A percentile compares a stretch with the other conserved stretches of the same genome.
Evolutionary conservation across 2,888 invertebrate genomes (phyloP).

Genomic region (Perizoma affinitatum): DNA sequence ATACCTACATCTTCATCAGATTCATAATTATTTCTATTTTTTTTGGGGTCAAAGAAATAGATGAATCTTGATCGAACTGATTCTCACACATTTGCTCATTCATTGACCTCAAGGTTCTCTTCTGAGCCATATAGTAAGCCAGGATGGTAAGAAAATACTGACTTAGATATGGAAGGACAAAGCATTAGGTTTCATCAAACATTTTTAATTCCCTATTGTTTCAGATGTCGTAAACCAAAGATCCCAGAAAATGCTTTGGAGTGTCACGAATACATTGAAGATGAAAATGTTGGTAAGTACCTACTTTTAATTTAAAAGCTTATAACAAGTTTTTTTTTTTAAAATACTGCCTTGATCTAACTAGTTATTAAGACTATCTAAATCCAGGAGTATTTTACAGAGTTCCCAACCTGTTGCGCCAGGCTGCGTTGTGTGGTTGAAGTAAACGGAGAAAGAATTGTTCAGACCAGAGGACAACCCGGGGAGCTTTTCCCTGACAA

Average conservation of each 20-base stretch:
- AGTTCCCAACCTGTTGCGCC: slow-evolving; percentile 79
- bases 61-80: too few species aligned
- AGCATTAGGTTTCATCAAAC: too few species aligned
- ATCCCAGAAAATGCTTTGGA: slow-evolving; percentile 79
- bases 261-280: slow-evolving; percentile 80
- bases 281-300: slow-evolving; percentile 72
- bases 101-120: too few species aligned
- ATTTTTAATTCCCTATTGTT: slow-evolving; percentile 24
- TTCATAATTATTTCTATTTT: too few species aligned
- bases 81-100: too few species aligned
- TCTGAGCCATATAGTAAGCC: too few species aligned
- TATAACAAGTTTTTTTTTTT: background rate
- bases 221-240: slow-evolving; percentile 77
- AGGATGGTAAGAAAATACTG: too few species aligned
- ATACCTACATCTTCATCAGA: too few species aligned
- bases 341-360: background rate
- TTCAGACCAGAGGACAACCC: slow-evolving; percentile 77
- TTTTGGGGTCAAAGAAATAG: too few species aligned
- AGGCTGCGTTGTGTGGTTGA: slow-evolving; percentile 76
- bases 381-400: slow-evolving; percentile 42
- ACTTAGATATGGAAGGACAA: too few species aligned
- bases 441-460: slow-evolving; percentile 75
- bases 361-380: background rate
- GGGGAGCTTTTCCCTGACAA: slow-evolving; percentile 80
- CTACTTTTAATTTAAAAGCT: too few species aligned